A percentile compares a stretch with the other conserved stretches of the same genome.
Evolutionary conservation across 2,888 invertebrate genomes (phyloP).

Genomic region (Melikaiella ostensackeni): DNA sequence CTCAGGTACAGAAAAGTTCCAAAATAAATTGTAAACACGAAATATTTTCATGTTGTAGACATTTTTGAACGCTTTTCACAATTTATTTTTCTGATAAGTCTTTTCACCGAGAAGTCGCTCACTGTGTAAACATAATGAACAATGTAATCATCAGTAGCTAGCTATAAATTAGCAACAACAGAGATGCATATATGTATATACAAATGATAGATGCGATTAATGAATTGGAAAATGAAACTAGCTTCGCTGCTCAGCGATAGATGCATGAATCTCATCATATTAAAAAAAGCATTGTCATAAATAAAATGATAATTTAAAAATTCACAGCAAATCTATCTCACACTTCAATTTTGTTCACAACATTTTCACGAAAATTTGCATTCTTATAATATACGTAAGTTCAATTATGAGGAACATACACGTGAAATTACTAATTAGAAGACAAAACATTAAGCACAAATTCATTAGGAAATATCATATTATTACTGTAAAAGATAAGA

Average conservation of each 20-base stretch:
- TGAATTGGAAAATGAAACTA: not conserved
- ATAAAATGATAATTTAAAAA: not conserved
- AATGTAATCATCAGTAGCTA: not conserved
- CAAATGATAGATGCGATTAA: conserved; percentile 10
- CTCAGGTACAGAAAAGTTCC: not conserved
- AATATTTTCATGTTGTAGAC: not conserved
- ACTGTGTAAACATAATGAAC: not conserved
- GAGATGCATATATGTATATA: conserved; percentile 5
- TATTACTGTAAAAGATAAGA: not conserved
- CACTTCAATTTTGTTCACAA: not conserved
- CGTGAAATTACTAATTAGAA: not conserved
- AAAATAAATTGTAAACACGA: not conserved
- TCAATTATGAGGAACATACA: not conserved
- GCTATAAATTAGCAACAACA: not conserved
- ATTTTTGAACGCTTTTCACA: not conserved
- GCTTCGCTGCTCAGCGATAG: not conserved
- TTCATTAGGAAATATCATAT: not conserved
- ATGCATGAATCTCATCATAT: not conserved
- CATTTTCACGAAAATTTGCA: not conserved
- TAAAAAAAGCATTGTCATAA: not conserved
- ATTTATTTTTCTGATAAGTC: conserved; percentile 16
- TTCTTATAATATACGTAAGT: not conserved
- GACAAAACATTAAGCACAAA: not conserved
- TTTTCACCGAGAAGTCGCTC: not conserved
- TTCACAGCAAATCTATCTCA: not conserved